Percentiles rank a stretch among this genome's conserved stretches.
These are phyloP conservation scores for Clepsis dumicolana DNA, from an alignment of 2,888 invertebrate species.

Conservation along the genomic window DNA sequence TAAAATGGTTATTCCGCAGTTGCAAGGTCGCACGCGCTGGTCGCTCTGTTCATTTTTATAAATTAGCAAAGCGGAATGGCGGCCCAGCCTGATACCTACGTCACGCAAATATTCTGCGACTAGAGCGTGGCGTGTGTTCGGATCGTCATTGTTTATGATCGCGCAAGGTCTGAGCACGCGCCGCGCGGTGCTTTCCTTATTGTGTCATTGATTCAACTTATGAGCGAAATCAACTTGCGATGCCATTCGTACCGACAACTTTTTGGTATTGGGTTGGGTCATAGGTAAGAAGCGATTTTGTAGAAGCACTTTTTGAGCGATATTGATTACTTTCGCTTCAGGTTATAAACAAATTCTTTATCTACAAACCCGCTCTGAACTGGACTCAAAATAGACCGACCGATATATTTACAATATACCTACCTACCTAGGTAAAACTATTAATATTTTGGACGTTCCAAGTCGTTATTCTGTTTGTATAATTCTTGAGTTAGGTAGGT, in stretches of 20 bases:
- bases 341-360: background rate
- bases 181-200: constrained; percentile 63
- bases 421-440: too few relatives aligned
- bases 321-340: background rate
- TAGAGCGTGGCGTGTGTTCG: constrained; percentile 63
- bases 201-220: constrained; percentile 55
- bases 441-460: too few relatives aligned
- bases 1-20: constrained; percentile 5
- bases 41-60: background rate
- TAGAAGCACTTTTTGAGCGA: background rate
- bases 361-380: background rate
- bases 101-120: constrained; percentile 57
- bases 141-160: constrained; percentile 71
- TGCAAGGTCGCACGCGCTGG: constrained; percentile 5
- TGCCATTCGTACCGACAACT: too few relatives aligned
- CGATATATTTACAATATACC: too few relatives aligned
- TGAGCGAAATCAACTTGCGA: constrained; percentile 1
- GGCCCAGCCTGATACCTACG: constrained; percentile 50
- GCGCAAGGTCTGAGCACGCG: constrained; percentile 59
- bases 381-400: background rate
- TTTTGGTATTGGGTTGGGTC: too few relatives aligned
- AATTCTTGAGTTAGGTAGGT: too few relatives aligned
- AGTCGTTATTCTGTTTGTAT: too few relatives aligned
- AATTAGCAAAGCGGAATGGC: constrained; percentile 4
- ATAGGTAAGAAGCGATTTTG: too few relatives aligned